Conservation (phyloP, 2,113 vertebrate species). For the Eurystomus gularis region DNA sequence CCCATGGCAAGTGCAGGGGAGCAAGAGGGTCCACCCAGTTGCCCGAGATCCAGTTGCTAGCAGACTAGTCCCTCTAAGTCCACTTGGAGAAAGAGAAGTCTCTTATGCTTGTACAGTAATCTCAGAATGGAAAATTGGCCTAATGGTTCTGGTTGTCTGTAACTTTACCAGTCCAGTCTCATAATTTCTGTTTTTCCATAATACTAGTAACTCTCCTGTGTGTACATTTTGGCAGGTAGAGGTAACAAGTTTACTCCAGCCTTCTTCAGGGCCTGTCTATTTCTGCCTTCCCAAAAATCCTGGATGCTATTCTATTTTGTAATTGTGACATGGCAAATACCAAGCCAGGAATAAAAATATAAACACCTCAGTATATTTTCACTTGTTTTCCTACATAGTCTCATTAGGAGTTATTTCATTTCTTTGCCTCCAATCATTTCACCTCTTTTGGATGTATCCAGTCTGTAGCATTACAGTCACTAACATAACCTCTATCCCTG, state of each 20-base stretch:
- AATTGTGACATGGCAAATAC: background rate
- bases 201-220: rapidly evolving
- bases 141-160: background rate
- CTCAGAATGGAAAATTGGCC: background rate
- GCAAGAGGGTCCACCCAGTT: rapidly evolving
- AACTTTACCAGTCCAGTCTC: background rate
- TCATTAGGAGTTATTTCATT: background rate
- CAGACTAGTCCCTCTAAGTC: background rate
- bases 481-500: background rate
- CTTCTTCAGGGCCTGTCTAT: background rate
- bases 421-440: background rate
- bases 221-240: background rate
- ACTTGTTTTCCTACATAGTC: background rate
- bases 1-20: background rate
- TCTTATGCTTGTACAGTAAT: background rate
- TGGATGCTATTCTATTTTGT: background rate
- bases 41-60: background rate
- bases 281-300: background rate
- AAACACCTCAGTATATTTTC: background rate
- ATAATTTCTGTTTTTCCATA: background rate
- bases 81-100: background rate
- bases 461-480: background rate
- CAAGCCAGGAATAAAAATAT: background rate
- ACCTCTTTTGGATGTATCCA: background rate
- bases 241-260: background rate